phyloP scores from a whole-genome alignment of 1,140 invertebrate species.

The Hyposmocoma kahamanoa region DNA sequence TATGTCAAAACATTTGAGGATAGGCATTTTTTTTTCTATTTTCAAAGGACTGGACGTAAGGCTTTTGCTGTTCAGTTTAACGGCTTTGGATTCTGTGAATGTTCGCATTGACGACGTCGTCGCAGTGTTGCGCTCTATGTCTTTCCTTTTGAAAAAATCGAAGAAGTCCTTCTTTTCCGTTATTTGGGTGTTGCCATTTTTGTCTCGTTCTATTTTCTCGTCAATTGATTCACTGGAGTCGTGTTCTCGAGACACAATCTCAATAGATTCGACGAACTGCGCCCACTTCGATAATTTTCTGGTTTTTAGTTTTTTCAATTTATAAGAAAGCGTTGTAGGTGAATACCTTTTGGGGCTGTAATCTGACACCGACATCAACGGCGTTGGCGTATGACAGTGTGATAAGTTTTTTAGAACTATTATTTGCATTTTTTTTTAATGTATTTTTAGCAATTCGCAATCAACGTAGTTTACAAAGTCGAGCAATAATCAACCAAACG shows the following conservation, averaged over 20 bases:
- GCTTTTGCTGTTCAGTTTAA: constrained; percentile 24
- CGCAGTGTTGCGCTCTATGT: constrained; percentile 14
- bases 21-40: constrained; percentile 26
- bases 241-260: constrained; percentile 22
- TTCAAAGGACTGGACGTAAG: constrained; percentile 42
- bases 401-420: constrained; percentile 27
- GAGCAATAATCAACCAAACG: too few species aligned
- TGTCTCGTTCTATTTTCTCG: constrained; percentile 4
- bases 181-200: too few species aligned
- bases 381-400: constrained; percentile 20
- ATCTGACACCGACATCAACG: constrained; percentile 29
- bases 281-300: constrained; percentile 28
- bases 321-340: not conserved
- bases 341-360: constrained; percentile 22
- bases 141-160: constrained; percentile 28
- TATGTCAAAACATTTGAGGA: constrained; percentile 48
- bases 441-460: constrained; percentile 9
- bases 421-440: constrained; percentile 7
- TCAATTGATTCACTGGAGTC: constrained; percentile 14
- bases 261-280: constrained; percentile 35
- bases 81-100: not conserved
- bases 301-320: constrained; percentile 21
- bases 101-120: constrained; percentile 17
- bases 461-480: too few species aligned
- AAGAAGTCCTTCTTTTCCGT: constrained; percentile 26